Base-by-base conservation (phyloP, 2,888 invertebrate genomes). In the Amblyteles armatorius region DNA sequence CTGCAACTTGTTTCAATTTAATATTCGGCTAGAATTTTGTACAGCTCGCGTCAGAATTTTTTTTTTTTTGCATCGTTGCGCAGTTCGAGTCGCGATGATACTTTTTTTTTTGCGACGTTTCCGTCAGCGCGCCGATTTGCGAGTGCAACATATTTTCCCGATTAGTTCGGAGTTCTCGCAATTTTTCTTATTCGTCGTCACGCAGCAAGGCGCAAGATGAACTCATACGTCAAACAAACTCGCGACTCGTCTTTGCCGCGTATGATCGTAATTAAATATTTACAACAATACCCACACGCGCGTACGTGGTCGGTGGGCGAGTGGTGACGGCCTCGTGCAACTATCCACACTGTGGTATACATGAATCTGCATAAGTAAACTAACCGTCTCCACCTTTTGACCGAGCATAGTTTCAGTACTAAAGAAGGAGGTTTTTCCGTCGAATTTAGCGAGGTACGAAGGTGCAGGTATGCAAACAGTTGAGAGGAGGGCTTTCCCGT, bases 261-360 rank as follows among this genome's bases (percentile, higher is more conserved):
- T 81, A 63, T 50, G 50, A 76, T 52, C 76, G 13, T 71, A 76
- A 71, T 82, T 76, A 82, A 82, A 82, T 82, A 82, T 82, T 76
- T 63, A 69, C 76, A 26, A 69, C 48, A 69, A 74, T 73, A 69
- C 69, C 48, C 36, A 63, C 33, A 33, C 5, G 9, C 19, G 7
- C n/a, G 19, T 19, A 7, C 13, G 3, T 4, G 48, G 69, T 76
- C n/a, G 13, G n/a, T 22, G 44, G 55, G 65, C 40, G 65, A 40
- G 40, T 67, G 44, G 50, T 67, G 26, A 55, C 67, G 76, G 52
- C 60, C 26, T 60, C 57, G 22, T 6, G 19, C 9, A 13, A 52
- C 16, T 50, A 55, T 67, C 22, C 50, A 55, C 52, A 76, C 33
- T 7, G 36, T 48, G 36, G 13, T 74, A 33, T 63, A 44, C 9